Evolutionary conservation across 53 echinoderm and acorn worm species (phyloP), one percentile per base, ranked within the genome.

Genomic region (Antedon mediterranea): DNA sequence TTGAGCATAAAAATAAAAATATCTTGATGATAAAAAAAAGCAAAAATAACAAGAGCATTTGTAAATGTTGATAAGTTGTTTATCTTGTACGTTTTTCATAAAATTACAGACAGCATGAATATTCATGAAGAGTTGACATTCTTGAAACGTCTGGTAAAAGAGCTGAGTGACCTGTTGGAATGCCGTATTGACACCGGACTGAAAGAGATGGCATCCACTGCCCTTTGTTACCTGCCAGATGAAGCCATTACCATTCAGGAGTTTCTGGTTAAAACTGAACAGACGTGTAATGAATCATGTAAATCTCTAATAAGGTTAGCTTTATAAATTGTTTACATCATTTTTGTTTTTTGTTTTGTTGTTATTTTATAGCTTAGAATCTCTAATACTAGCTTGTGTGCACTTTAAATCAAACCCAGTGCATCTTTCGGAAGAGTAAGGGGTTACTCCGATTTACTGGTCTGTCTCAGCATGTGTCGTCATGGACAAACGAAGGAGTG

Each of bases 101-200:
- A 18, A 2, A 28, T 78, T 43, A 30, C 83, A 97, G 98, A 92
- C 34, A 88, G 88, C 71, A 75, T 79, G 32, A 84, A 79, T 74
- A 90, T 90, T 28, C 90, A 90, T 88, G 88, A 84, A 43, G 93
- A 97, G 82, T 75, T 98, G 30, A 76, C 79, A 73, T 98, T 93
- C 85, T 79, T 98, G 77, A 80, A 93, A 73, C 89, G 83, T 31
- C 87, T 93, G 72, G 90, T 92, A 75, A 98, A 98, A 81, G 91
- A 98, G 82, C 85, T 98, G 14, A 83, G 87, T 31, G 98, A 98
- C 43, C 88, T 98, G 2, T 78, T 98, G 43, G 98, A 98, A 76
- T 98, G 92, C 43, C 98, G 98, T 71, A 98, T 98, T 32, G 98
- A 98, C 57, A 87, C 84, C 43, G 98, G 91, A 32, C 85, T 98